Percentiles rank a stretch among this genome's conserved stretches.
These are phyloP conservation scores for Zaprionus taronus DNA, from an alignment of 1,140 invertebrate species.

Conservation along the genomic window DNA sequence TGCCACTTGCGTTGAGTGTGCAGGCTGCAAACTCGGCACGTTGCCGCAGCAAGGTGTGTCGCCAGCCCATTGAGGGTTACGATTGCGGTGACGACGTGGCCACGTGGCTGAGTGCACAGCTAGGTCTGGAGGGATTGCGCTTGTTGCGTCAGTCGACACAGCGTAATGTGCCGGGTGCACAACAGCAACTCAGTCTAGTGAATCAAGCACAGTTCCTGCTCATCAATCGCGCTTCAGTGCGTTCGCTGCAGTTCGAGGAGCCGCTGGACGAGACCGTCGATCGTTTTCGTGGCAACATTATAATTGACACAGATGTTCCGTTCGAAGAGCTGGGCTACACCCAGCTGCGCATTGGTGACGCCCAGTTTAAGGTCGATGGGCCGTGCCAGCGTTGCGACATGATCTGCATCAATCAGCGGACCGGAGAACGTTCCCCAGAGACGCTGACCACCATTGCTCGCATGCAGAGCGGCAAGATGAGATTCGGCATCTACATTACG, in stretches of 20 bases:
- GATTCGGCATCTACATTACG: conserved; percentile 91
- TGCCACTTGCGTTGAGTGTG: conserved; percentile 46
- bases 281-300: conserved; percentile 89
- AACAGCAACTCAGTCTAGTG: conserved; percentile 87
- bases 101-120: conserved; percentile 89
- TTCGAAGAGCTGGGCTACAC: conserved; percentile 92
- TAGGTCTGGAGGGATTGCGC: conserved; percentile 88
- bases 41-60: conserved; percentile 93
- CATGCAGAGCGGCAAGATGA: conserved; percentile 90
- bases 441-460: conserved; percentile 92
- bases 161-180: conserved; percentile 31
- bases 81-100: conserved; percentile 93
- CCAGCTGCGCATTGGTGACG: conserved; percentile 88
- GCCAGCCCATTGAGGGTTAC: conserved; percentile 90
- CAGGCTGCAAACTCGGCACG: conserved; percentile 81
- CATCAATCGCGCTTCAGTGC: conserved; percentile 91
- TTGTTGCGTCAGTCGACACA: conserved; percentile 88
- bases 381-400: conserved; percentile 96
- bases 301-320: conserved; percentile 87
- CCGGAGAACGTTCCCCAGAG: conserved; percentile 91
- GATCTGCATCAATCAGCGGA: conserved; percentile 96
- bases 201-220: conserved; percentile 96
- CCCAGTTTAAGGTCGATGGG: conserved; percentile 88
- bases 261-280: conserved; percentile 86
- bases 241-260: conserved; percentile 87